A percentile compares a stretch with the other conserved stretches of the same genome.
Conservation (phyloP, 2,113 vertebrate species). For the Catharus bicknelli region DNA sequence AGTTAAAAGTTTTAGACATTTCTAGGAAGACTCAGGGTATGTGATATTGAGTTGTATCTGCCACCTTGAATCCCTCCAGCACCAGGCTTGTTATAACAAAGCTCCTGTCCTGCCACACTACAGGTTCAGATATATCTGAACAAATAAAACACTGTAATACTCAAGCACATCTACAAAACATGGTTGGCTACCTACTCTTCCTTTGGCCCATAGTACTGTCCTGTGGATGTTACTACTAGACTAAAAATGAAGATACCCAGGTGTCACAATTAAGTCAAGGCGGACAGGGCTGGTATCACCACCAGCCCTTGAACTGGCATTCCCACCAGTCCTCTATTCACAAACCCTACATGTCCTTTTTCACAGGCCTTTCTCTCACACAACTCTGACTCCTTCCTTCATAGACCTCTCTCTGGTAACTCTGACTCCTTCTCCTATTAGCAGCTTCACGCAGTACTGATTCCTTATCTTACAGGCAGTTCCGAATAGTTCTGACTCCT, state of each 20-base stretch:
- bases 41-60: not conserved
- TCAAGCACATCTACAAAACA: not conserved
- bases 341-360: too few species aligned
- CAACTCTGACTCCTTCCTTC: too few species aligned
- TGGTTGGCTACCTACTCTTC: not conserved
- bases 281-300: too few species aligned
- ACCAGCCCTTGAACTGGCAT: too few species aligned
- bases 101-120: not conserved
- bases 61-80: not conserved
- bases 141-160: constrained; percentile 1
- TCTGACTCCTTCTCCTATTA: too few species aligned
- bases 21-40: not conserved
- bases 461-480: too few species aligned
- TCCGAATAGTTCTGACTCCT: too few species aligned
- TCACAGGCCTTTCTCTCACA: too few species aligned
- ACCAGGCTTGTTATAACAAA: not conserved
- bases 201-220: not conserved
- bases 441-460: too few species aligned
- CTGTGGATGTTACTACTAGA: not conserved
- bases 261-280: too few species aligned
- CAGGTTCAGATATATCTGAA: not conserved
- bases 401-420: too few species aligned
- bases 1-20: not conserved
- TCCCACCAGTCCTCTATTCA: too few species aligned
- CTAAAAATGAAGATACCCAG: not conserved